phyloP scores from a whole-genome alignment of 2,888 invertebrate genomes.

The Dynastes tityus region DNA sequence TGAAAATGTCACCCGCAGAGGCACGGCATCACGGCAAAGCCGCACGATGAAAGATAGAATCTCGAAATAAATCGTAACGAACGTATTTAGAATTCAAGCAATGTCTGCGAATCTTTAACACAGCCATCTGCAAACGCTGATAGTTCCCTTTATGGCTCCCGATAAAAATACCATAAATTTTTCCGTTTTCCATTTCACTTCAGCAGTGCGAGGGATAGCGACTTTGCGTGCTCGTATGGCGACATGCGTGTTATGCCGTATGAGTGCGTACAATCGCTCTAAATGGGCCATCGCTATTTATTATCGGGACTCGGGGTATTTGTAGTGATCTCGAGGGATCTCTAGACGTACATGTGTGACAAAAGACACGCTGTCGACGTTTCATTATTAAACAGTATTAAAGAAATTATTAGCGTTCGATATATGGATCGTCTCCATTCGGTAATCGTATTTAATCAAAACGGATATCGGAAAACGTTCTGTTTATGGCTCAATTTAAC shows the following conservation, averaged over 20 bases:
- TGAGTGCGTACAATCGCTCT: slow-evolving; percentile 12
- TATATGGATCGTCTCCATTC: neutral
- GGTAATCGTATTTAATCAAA: slow-evolving; percentile 32
- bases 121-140: slow-evolving; percentile 47
- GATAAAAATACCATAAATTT: slow-evolving; percentile 57
- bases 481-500: slow-evolving; percentile 30
- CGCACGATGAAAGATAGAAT: slow-evolving; percentile 8
- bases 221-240: neutral
- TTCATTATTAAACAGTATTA: slow-evolving; percentile 36
- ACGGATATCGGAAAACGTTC: slow-evolving; percentile 15
- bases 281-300: slow-evolving; percentile 40
- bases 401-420: slow-evolving; percentile 33
- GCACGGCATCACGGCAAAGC: neutral
- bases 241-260: neutral
- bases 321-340: no score
- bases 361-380: slow-evolving; percentile 22
- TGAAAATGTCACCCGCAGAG: slow-evolving; percentile 1
- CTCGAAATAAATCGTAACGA: slow-evolving; percentile 23
- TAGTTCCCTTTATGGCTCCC: slow-evolving; percentile 55
- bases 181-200: slow-evolving; percentile 35
- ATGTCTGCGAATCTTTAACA: slow-evolving; percentile 41
- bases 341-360: neutral
- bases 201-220: neutral
- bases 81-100: slow-evolving; percentile 33
- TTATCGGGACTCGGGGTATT: slow-evolving; percentile 10